These are phyloP conservation scores for Nycticebus coucang DNA, from an alignment of 2,113 vertebrate genomes.

Conservation along the genomic window DNA sequence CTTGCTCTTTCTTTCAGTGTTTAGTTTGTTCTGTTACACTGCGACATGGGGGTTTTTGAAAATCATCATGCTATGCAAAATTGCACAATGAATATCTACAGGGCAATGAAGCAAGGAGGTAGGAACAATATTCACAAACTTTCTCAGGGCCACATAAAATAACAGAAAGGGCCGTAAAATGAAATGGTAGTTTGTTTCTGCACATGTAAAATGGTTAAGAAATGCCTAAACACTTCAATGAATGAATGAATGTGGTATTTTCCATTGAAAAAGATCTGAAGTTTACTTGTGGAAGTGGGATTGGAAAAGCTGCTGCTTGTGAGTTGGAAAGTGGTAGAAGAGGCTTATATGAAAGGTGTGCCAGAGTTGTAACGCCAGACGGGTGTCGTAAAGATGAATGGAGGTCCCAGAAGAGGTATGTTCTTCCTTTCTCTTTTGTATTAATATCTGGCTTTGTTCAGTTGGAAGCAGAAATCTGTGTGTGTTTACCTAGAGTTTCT, in stretches of 20 bases:
- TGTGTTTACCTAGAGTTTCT: not conserved
- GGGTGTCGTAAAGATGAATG: not conserved
- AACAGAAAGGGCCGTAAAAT: not conserved
- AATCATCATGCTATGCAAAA: not conserved
- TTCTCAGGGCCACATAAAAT: not conserved
- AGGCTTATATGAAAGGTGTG: not conserved
- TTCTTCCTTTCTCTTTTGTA: not conserved
- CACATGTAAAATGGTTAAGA: not conserved
- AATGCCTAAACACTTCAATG: not conserved
- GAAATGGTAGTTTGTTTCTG: not conserved
- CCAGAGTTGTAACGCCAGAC: not conserved
- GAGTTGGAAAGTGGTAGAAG: not conserved
- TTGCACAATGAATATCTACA: not conserved
- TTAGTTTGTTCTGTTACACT: not conserved
- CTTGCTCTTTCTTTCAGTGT: not conserved
- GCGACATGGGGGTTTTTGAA: not conserved
- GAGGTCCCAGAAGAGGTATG: not conserved
- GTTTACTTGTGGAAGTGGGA: not conserved
- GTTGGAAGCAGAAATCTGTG: not conserved
- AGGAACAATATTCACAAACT: not conserved
- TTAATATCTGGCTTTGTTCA: not conserved
- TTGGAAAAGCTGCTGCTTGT: not conserved
- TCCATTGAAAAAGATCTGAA: not conserved
- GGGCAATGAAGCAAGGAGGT: not conserved
- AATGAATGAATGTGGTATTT: not conserved